Evolutionary conservation across 2,888 invertebrate species (phyloP).

Genomic region (Anthophora plumipes): DNA sequence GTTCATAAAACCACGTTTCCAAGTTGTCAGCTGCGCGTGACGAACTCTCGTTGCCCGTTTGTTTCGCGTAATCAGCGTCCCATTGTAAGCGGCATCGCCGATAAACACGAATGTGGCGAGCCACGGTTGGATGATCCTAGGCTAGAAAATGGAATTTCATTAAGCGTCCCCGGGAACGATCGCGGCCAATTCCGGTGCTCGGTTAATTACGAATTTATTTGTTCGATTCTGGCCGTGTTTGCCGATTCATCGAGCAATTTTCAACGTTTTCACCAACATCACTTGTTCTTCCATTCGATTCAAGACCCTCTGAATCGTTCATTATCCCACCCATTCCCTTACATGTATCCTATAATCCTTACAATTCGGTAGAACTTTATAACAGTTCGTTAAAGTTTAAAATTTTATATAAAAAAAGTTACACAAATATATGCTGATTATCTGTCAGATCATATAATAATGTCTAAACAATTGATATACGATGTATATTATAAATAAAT

Average conservation of each 20-base stretch:
- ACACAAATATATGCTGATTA: too few relatives aligned
- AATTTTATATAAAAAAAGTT: too few relatives aligned
- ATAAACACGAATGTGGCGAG: constrained; percentile 40
- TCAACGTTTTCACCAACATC: neutral
- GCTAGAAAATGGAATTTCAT: constrained; percentile 64
- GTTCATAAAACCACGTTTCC: constrained; percentile 15
- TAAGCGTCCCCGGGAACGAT: constrained; percentile 29
- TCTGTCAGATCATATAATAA: too few relatives aligned
- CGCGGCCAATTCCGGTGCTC: constrained; percentile 31
- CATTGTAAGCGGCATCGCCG: constrained; percentile 40
- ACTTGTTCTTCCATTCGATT: constrained; percentile 46
- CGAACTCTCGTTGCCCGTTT: constrained; percentile 17
- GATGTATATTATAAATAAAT: too few relatives aligned
- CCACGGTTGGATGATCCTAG: constrained; percentile 35
- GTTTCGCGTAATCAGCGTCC: constrained; percentile 40
- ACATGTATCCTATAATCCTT: neutral
- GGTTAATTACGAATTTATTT: constrained; percentile 64
- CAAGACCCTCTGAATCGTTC: constrained; percentile 27
- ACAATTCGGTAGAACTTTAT: too few relatives aligned
- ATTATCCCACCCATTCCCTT: neutral
- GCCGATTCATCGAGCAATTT: constrained; percentile 55
- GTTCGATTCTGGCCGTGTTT: constrained; percentile 52
- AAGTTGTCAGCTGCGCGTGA: neutral
- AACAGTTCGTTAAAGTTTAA: too few relatives aligned
- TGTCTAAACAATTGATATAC: too few relatives aligned